phyloP scores from a whole-genome alignment of 30 jellyfish, hydroid and myxozoan genomes.

The Cassiopea andromeda region DNA sequence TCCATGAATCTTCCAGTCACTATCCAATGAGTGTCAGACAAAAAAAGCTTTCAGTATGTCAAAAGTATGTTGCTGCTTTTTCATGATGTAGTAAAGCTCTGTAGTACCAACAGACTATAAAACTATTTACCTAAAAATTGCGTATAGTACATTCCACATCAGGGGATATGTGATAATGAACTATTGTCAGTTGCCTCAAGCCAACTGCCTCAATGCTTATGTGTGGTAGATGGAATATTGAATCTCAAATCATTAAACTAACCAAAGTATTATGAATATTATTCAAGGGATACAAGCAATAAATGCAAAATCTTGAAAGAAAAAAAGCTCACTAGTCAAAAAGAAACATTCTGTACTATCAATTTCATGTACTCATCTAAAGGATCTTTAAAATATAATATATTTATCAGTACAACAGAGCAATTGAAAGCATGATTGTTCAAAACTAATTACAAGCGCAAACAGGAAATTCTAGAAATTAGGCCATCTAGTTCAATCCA shows the following conservation, averaged over 20 bases:
- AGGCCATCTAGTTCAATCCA: constrained; percentile 56
- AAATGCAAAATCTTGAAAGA: neutral
- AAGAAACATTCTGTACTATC: neutral
- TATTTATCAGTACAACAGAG: neutral
- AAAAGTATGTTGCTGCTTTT: too few relatives aligned
- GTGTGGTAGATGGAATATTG: too few relatives aligned
- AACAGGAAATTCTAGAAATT: neutral
- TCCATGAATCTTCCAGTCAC: too few relatives aligned
- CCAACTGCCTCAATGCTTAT: too few relatives aligned
- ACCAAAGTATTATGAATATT: neutral
- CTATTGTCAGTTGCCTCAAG: too few relatives aligned
- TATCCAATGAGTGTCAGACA: too few relatives aligned
- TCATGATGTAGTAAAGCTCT: too few relatives aligned
- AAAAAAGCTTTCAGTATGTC: too few relatives aligned
- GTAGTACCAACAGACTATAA: too few relatives aligned
- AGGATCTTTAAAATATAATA: neutral
- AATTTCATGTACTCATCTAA: neutral
- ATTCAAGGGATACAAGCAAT: neutral
- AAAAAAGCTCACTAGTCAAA: neutral
- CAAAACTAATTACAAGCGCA: neutral
- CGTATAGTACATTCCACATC: too few relatives aligned
- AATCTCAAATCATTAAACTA: neutral
- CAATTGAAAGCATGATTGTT: neutral
- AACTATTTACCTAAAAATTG: too few relatives aligned
- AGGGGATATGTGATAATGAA: too few relatives aligned